phyloP scores from a whole-genome alignment of 2,888 invertebrate genomes.

The Eristalis pertinax region DNA sequence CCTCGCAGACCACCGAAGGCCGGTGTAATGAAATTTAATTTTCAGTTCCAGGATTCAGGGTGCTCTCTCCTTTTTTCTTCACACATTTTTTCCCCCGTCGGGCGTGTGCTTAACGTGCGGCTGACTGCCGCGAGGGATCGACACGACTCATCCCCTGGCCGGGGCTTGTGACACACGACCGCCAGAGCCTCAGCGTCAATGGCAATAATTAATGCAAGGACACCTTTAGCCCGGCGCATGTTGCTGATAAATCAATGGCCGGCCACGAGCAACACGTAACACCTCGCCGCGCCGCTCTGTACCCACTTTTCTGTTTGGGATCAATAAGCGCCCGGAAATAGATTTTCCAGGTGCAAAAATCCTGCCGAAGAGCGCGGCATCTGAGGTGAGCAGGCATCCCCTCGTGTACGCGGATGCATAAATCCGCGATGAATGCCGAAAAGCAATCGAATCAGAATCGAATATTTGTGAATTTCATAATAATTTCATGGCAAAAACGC shows the following conservation, averaged over 20 bases:
- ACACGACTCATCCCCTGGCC: too few relatives aligned
- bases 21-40: constrained; percentile 41
- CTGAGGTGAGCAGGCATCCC: background rate
- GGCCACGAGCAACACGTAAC: too few relatives aligned
- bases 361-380: background rate
- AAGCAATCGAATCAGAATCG: background rate
- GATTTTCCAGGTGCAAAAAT: background rate
- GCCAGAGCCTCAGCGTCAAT: background rate
- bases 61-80: too few relatives aligned
- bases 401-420: background rate
- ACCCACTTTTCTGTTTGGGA: too few relatives aligned
- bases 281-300: too few relatives aligned
- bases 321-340: background rate
- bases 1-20: background rate
- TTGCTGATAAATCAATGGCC: background rate
- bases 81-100: too few relatives aligned
- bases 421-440: background rate
- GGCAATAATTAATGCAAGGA: background rate
- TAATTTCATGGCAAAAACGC: background rate
- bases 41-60: background rate
- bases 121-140: too few relatives aligned
- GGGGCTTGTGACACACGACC: background rate
- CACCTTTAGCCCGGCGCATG: background rate
- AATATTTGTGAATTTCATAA: background rate
- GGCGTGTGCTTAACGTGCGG: too few relatives aligned